Evolutionary conservation across 2,888 invertebrate species (phyloP).

Genomic region (Hecatera dysodea): DNA sequence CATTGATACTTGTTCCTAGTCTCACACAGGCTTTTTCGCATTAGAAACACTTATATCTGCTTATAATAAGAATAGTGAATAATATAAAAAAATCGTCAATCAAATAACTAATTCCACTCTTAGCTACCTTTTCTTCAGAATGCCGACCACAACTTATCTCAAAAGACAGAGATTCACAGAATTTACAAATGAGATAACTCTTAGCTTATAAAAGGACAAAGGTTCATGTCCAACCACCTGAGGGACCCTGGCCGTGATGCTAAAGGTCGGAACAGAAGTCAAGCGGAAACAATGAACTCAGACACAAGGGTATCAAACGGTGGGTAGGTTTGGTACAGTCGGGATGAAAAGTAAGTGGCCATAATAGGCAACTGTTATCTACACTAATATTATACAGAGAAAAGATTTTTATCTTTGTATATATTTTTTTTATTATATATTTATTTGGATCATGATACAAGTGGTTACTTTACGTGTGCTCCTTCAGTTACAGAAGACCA

Average conservation of each 20-base stretch:
- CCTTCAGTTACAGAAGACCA: too few relatives aligned
- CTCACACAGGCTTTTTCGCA: background rate
- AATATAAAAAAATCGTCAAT: background rate
- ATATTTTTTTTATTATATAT: too few relatives aligned
- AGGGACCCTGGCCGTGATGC: slow-evolving; percentile 31
- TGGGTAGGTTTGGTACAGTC: slow-evolving; percentile 15
- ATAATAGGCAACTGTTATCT: too few relatives aligned
- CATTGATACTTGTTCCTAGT: too few relatives aligned
- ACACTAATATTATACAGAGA: too few relatives aligned
- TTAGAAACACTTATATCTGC: background rate
- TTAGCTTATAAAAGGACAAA: slow-evolving; percentile 29
- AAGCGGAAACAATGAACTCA: slow-evolving; percentile 52
- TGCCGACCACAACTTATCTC: background rate
- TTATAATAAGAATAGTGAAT: background rate
- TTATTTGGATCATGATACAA: too few relatives aligned
- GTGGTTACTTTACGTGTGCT: too few relatives aligned
- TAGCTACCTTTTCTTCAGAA: background rate
- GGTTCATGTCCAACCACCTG: slow-evolving; percentile 39
- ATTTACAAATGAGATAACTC: background rate
- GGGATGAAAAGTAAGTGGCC: background rate
- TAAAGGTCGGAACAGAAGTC: slow-evolving; percentile 46
- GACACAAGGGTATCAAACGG: slow-evolving; percentile 17
- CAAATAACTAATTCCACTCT: background rate
- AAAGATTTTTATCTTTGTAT: too few relatives aligned
- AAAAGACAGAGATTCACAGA: background rate